Base-by-base conservation (phyloP, 2,113 vertebrate species). In the Varanus komodoensis region DNA sequence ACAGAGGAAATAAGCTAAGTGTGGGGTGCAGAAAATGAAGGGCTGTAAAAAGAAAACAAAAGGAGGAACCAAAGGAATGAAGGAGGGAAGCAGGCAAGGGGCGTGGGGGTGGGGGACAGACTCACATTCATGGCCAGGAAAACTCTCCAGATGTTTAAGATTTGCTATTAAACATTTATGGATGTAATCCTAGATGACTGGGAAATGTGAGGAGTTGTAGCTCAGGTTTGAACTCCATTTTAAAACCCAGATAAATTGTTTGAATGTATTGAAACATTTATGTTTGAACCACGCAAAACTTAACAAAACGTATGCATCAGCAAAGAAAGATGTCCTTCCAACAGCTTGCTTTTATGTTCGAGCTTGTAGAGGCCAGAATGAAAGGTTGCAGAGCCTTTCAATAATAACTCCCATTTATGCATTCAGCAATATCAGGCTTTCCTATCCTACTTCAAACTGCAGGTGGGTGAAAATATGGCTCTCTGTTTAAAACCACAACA, bases 191-290 rank as follows among this genome's bases (percentile, higher is more conserved):
- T 61, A 15, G 61, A 15, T 64, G 61, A 19, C 61, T 64, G 5
- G 61, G 61, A 19, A 64, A 64, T 64, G 61, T 19, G 17, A 19
- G 2, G 17, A 64, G 61, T 64, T 64, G 61, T 64, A 64, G 17
- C 2, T 14, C 61, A 64, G 17, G 19, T 4, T 64, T 21, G 61
- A 3, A 79, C 73, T 92, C 89, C 87, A 81, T 29, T 7, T 75
- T 75, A 69, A 54, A 71, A 71, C 32, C 67, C 88, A 87, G 92
- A 67, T 27, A 89, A 81, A 67, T 88, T 91, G 69, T 84, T 94
- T 92, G 81, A 88, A 44, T 67, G 92, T 91, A 54, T 79, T 27
- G 19, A 79, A 79, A 88, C 0, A n/a, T 84, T 34, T 75, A 78
- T 87, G 69, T 84, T 89, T 91, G 21, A 50, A 32, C 79, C 77